phyloP scores from a whole-genome alignment of 2,797 vertebrate genomes.

The Pelobates cultripes region DNA sequence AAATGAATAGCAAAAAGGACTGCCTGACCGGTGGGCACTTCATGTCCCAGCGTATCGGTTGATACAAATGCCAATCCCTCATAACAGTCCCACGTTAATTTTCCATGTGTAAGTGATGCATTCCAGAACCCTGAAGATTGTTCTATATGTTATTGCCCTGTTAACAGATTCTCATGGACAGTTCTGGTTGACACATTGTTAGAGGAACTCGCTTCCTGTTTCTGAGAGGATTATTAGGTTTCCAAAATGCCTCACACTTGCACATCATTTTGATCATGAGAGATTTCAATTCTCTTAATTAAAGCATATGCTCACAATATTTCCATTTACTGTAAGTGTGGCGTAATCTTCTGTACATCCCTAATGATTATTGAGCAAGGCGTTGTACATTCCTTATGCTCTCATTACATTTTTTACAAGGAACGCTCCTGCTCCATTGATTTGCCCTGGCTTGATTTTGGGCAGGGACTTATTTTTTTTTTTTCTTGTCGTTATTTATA shows the following conservation, averaged over 20 bases:
- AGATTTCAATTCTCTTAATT: constrained; percentile 30
- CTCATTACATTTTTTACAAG: constrained; percentile 48
- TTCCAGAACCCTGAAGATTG: no score
- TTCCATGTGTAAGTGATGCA: no score
- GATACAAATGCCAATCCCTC: no score
- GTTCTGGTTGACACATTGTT: constrained; percentile 2
- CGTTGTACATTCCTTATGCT: constrained; percentile 48
- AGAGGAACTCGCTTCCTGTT: constrained; percentile 31
- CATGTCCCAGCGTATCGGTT: no score
- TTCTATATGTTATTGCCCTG: no score
- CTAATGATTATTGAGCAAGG: constrained; percentile 53
- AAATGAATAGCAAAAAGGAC: no score
- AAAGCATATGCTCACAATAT: constrained; percentile 28
- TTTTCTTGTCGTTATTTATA: no score
- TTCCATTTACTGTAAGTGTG: constrained; percentile 44
- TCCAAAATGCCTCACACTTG: constrained; percentile 6
- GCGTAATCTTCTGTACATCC: constrained; percentile 26
- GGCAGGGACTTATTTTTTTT: constrained; percentile 61
- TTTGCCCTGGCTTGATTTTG: constrained; percentile 68
- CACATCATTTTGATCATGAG: constrained; percentile 27
- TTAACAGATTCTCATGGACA: no score
- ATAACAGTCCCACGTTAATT: no score
- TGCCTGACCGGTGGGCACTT: no score
- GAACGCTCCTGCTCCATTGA: constrained; percentile 56
- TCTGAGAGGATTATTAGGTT: constrained; percentile 14